Evolutionary conservation across 2,113 vertebrate genomes (phyloP).

Genomic region (Oriolus oriolus): DNA sequence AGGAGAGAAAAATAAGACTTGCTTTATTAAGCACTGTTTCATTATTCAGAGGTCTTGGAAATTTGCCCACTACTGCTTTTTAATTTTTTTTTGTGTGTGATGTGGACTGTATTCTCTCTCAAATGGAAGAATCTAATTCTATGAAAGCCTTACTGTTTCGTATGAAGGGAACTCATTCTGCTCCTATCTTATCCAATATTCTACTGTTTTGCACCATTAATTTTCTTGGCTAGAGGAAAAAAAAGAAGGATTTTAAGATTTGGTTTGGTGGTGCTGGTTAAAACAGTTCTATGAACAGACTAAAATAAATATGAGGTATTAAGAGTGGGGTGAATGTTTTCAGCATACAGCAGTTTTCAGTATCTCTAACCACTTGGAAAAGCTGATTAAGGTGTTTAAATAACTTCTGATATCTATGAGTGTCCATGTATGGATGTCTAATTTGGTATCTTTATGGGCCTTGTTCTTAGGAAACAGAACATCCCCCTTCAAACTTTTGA

Average conservation of each 20-base stretch:
- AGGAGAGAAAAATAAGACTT: neutral
- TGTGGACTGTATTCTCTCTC: neutral
- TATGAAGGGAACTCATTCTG: neutral
- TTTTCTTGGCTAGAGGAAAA: neutral
- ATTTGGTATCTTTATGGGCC: neutral
- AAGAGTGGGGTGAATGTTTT: neutral
- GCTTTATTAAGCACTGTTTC: neutral
- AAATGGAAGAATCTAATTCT: neutral
- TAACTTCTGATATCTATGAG: neutral
- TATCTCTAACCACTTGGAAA: slow-evolving; percentile 25
- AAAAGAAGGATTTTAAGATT: neutral
- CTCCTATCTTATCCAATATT: neutral
- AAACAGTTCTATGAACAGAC: neutral
- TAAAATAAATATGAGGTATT: neutral
- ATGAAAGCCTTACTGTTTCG: neutral
- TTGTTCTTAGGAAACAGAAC: neutral
- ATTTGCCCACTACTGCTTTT: neutral
- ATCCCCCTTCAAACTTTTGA: neutral
- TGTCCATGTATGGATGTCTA: neutral
- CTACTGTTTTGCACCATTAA: neutral
- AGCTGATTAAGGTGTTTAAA: slow-evolving; percentile 37
- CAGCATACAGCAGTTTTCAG: neutral
- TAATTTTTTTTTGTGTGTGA: neutral
- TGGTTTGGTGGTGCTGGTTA: neutral
- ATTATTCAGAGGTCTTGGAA: neutral